phyloP scores from a whole-genome alignment of 1,140 invertebrate species.

The Brevipalpus yothersi region DNA sequence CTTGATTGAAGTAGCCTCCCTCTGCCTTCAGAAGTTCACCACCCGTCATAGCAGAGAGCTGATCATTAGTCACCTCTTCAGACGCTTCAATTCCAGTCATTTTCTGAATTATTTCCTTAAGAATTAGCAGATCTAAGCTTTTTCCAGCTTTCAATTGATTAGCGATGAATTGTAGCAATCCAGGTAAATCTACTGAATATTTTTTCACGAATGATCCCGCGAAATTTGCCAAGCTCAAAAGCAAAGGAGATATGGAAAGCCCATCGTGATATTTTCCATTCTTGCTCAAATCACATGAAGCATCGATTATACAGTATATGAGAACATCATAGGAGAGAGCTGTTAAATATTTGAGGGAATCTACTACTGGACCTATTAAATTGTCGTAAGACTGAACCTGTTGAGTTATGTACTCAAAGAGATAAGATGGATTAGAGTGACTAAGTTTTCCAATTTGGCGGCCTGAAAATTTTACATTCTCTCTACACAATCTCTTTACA shows the following conservation, averaged over 20 bases:
- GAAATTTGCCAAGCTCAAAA: slow-evolving; percentile 62
- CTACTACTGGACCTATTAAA: slow-evolving; percentile 80
- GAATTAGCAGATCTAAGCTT: slow-evolving; percentile 73
- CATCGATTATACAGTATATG: slow-evolving; percentile 82
- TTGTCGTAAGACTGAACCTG: slow-evolving; percentile 97
- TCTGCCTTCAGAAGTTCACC: slow-evolving; percentile 83
- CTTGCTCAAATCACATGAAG: slow-evolving; percentile 37
- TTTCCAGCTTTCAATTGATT: slow-evolving; percentile 90
- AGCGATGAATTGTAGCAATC: slow-evolving; percentile 81
- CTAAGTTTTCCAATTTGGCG: slow-evolving; percentile 85
- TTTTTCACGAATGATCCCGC: slow-evolving; percentile 89
- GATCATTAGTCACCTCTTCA: slow-evolving; percentile 86
- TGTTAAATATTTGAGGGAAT: slow-evolving; percentile 89
- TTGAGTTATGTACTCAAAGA: slow-evolving; percentile 82
- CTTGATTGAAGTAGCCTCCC: slow-evolving; percentile 87
- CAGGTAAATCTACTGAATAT: slow-evolving; percentile 83
- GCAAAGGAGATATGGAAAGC: slow-evolving; percentile 79
- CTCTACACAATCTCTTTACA: slow-evolving; percentile 93
- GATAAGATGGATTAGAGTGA: slow-evolving; percentile 73
- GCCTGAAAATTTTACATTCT: slow-evolving; percentile 90
- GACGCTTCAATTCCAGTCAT: slow-evolving; percentile 94
- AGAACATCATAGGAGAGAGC: slow-evolving; percentile 86
- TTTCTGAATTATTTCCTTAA: slow-evolving; percentile 96
- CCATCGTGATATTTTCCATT: slow-evolving; percentile 62
- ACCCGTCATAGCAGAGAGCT: slow-evolving; percentile 82